Conservation (phyloP, 2,113 vertebrate species). For the Syngnathus typhle region DNA sequence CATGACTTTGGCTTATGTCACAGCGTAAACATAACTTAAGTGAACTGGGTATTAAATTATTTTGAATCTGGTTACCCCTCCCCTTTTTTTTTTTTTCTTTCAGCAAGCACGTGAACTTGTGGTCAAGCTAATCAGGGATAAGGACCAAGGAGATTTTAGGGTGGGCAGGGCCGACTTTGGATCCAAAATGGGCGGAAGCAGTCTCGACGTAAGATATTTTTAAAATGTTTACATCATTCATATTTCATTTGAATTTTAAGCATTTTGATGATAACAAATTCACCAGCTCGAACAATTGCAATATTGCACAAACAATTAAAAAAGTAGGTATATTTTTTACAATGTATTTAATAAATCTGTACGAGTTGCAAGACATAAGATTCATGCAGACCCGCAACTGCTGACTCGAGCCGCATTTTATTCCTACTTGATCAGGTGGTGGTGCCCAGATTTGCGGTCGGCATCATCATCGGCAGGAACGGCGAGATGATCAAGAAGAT, state of each 20-base stretch:
- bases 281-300: neutral
- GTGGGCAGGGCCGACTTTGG: slow-evolving; percentile 82
- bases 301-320: neutral
- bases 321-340: neutral
- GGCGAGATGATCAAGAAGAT: slow-evolving; percentile 99
- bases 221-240: neutral
- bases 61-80: neutral
- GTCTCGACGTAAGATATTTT: slow-evolving; percentile 81
- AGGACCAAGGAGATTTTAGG: slow-evolving; percentile 93
- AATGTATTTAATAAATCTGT: neutral
- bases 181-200: slow-evolving; percentile 87
- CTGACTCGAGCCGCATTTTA: neutral
- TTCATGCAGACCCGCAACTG: neutral
- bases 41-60: neutral
- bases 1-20: too few relatives aligned
- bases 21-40: neutral
- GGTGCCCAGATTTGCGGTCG: slow-evolving; percentile 94
- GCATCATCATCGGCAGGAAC: slow-evolving; percentile 96
- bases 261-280: neutral
- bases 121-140: slow-evolving; percentile 92
- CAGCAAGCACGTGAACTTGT: slow-evolving; percentile 98
- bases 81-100: neutral
- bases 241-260: neutral
- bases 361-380: neutral
- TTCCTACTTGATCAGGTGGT: slow-evolving; percentile 73